Evolutionary conservation across 2,888 invertebrate genomes (phyloP), one percentile per base, ranked within the genome.

Genomic region (Folsomia candida): DNA sequence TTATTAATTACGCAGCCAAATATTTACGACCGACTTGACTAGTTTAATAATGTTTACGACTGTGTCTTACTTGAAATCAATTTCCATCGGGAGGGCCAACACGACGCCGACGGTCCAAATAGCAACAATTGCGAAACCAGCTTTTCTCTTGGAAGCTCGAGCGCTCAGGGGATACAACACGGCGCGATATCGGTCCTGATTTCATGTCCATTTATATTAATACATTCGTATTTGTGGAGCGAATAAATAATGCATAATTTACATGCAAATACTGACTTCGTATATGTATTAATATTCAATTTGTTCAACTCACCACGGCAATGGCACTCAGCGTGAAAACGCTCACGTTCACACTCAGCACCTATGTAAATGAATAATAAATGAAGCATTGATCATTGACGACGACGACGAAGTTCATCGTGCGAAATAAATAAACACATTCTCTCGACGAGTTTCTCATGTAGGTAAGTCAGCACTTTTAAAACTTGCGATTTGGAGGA

Each of bases 261-360:
- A n/a, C n/a, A n/a, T n/a, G n/a, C n/a, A n/a, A n/a, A n/a, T n/a
- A n/a, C n/a, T n/a, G n/a, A n/a, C n/a, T n/a, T n/a, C n/a, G n/a
- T n/a, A n/a, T n/a, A n/a, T n/a, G n/a, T n/a, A 37, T 37, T 37
- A 9, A 37, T 37, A 37, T 9, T 37, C 4, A 37, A 37, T 37
- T 37, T 87, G n/a, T n/a, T 37, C 14, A 37, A 37, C 37, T 37
- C 37, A 37, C 94, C 69, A 93, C 87, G 0, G 94, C 92, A 71
- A 94, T 93, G 66, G 92, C 92, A 14, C 92, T 92, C 24, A 94
- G 84, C 0, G 94, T 94, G 81, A 93, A 91, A 37, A 94, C 91
- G 79, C 92, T 92, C n/a, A 94, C 93, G 81, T 91, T 93, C 1
- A 94, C 92, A 77, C 91, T 91, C 20, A 94, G 85, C 0, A 85